Evolutionary conservation across 2,113 vertebrate genomes (phyloP).

Genomic region (Nycticorax nycticorax): DNA sequence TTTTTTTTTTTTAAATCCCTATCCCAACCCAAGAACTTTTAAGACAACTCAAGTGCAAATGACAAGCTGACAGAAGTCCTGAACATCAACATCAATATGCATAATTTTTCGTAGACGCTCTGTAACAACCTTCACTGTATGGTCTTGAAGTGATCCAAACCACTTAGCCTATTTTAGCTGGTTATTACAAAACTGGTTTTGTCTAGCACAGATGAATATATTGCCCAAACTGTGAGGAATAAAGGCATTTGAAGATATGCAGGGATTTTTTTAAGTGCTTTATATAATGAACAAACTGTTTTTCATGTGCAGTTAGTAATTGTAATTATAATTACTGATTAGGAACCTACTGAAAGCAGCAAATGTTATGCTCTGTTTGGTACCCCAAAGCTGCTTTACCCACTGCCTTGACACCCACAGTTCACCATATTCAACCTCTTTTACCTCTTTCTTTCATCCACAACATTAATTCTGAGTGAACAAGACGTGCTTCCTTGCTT

Average conservation of each 20-base stretch:
- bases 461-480: slow-evolving; percentile 84
- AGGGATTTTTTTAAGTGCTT: neutral
- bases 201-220: neutral
- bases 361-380: slow-evolving; percentile 53
- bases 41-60: slow-evolving; percentile 42
- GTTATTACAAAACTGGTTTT: neutral
- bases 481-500: slow-evolving; percentile 84
- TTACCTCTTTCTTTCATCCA: slow-evolving; percentile 83
- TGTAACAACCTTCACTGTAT: slow-evolving; percentile 33
- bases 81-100: neutral
- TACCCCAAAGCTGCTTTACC: slow-evolving; percentile 69
- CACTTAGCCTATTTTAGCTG: neutral
- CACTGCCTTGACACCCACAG: slow-evolving; percentile 71
- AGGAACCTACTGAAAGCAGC: slow-evolving; percentile 52
- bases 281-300: neutral
- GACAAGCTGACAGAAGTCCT: slow-evolving; percentile 39
- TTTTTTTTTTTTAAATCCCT: neutral
- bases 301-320: slow-evolving; percentile 6
- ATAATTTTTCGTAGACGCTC: slow-evolving; percentile 35
- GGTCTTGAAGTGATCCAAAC: neutral
- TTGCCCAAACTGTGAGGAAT: neutral
- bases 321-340: slow-evolving; percentile 67
- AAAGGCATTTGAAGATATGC: neutral
- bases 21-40: slow-evolving; percentile 40
- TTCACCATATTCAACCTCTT: slow-evolving; percentile 76